Base-by-base conservation (phyloP, 2,797 vertebrate species). In the Schizopygopsis pylzovi region DNA sequence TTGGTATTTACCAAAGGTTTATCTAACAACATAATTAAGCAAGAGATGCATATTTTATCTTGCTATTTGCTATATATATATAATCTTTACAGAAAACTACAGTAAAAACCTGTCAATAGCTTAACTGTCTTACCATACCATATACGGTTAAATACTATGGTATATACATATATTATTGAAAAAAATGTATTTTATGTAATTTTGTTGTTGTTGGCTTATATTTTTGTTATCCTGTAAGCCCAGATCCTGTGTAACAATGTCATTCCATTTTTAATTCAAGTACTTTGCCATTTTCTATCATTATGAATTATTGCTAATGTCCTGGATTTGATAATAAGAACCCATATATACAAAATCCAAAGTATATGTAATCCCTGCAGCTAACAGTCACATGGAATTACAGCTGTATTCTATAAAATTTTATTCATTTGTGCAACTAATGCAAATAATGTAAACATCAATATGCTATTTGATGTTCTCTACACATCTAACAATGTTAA, bases 351-450 rank as follows among this genome's bases (percentile, higher is more conserved):
- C 56, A 80, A 73, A 75, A 47, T 13, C 49, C 70, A 49, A 72
- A 56, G 28, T 67, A 39, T 25, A 75, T 85, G 49, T 80, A 4
- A 83, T 68, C 63, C 72, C 65, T 83, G 70, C 20, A 63, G 52
- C 56, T 87, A 41, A 83, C 20, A 52, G 54, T 85, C 7, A 83
- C 43, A 33, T 22, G 47, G 41, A 72, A 54, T 25, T 10, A 47
- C 22, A 63, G 41, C 22, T 39, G 37, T 4, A 76, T 22, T 68
- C 1, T n/a, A 45, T 33, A 13, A 59, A 15, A 41, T 71, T 71
- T 25, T 10, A 56, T 81, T n/a, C 0, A 9, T 82, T 67, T 16
- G 5, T 67, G 65, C 4, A 20, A 68, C 15, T 9, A 33, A 68
- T 78, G 3, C 20, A 78, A 41, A 54, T 41, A 78, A 78, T 59